Evolutionary conservation across 2,797 vertebrate species (phyloP).

Genomic region (Coluber constrictor): DNA sequence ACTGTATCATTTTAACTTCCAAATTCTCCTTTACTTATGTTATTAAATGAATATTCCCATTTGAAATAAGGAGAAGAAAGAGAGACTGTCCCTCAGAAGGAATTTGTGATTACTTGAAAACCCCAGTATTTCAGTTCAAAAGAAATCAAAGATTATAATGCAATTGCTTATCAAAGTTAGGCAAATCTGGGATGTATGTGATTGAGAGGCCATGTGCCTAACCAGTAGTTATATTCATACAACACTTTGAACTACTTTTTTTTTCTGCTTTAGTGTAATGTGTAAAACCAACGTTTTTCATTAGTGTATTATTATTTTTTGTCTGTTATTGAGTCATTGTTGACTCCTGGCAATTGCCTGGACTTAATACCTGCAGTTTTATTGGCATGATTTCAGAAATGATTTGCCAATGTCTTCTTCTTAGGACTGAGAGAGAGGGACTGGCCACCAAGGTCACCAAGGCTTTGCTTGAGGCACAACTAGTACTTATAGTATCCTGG

Average conservation of each 20-base stretch:
- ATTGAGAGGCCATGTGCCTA: not conserved
- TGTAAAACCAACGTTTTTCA: not conserved
- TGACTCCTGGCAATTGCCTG: not conserved
- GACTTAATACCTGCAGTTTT: not conserved
- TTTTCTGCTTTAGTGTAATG: not conserved
- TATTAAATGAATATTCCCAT: not conserved
- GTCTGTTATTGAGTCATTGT: not conserved
- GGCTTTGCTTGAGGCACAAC: not conserved
- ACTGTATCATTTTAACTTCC: not conserved
- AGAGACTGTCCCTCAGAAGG: not conserved
- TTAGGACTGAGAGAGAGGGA: not conserved
- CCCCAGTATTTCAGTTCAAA: not conserved
- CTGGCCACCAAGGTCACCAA: not conserved
- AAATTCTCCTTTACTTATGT: not conserved
- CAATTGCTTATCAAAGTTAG: not conserved
- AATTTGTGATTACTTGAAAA: not conserved
- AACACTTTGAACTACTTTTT: not conserved
- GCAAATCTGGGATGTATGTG: not conserved
- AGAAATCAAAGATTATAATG: not conserved
- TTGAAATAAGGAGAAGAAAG: not conserved
- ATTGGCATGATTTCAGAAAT: not conserved
- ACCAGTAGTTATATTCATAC: not conserved
- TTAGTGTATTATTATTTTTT: not conserved
- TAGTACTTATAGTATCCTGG: not conserved
- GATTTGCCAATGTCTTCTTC: not conserved